Conservation (phyloP, 2,888 invertebrate genomes). For the Catocala nupta region DNA sequence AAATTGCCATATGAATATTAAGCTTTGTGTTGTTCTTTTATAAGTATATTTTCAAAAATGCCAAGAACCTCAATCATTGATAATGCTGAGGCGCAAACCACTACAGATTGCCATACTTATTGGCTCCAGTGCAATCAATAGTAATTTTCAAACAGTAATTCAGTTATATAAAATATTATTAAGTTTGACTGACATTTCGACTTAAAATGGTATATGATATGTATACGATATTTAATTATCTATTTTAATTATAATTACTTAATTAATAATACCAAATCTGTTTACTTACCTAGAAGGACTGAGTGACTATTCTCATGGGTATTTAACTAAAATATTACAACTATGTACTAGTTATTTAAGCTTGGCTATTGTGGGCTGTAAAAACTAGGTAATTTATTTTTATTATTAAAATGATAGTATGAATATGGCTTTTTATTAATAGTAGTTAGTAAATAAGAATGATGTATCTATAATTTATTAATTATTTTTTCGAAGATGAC, state of each 20-base stretch:
- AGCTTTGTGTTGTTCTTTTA: too few species aligned
- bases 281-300: constrained; percentile 13
- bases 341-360: constrained; percentile 12
- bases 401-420: constrained; percentile 52
- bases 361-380: constrained; percentile 29
- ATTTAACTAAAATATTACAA: constrained; percentile 13
- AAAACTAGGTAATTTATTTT: constrained; percentile 56
- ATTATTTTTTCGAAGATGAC: constrained; percentile 47
- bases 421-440: constrained; percentile 15
- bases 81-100: too few species aligned
- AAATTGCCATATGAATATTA: too few species aligned
- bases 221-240: constrained; percentile 10
- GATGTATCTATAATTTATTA: constrained; percentile 7
- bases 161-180: too few species aligned
- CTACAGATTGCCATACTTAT: too few species aligned
- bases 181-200: background rate
- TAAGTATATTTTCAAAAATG: too few species aligned
- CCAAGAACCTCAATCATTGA: too few species aligned
- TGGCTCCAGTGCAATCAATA: too few species aligned
- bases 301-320: constrained; percentile 12
- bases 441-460: background rate
- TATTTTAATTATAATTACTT: background rate
- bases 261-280: background rate
- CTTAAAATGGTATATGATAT: constrained; percentile 5
- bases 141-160: too few species aligned